Evolutionary conservation across 1,140 invertebrate species (phyloP), one percentile per base, ranked within the genome.

Genomic region (Pinna nobilis): DNA sequence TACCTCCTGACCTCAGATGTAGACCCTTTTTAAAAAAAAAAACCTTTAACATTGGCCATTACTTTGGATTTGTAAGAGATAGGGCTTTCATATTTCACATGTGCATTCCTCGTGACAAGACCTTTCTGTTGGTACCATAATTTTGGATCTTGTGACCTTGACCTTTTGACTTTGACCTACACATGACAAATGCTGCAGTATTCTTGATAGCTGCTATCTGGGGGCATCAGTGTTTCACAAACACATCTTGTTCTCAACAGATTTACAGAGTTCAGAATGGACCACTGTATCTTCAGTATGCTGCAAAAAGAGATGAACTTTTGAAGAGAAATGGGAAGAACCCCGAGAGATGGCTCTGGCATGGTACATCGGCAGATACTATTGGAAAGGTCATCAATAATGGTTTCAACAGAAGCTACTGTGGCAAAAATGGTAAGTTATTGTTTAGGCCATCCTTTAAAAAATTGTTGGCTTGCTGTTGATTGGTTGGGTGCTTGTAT

Each of bases 361-460:
- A 80, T 65, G 72, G 71, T 11, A 75, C 76, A 32, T 60, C 64
- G 25, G 25, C 69, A 25, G 76, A 80, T 33, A 74, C 72, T 3
- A 33, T 78, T 18, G 25, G 72, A 23, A 61, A 64, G 11, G 75
- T 80, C 3, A 75, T 70, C 35, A 57, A 59, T 33, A 28, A 69
- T 69, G 78, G 78, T 13, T 80, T 80, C 44, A 80, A 80, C 53
- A 71, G 78, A 55, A 74, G 71, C 66, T 78, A 74, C 41, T 74
- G 76, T 70, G 68, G 61, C 0, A 72, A 57, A 59, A 64, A 72
- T 72, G 70, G 70, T 72, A 64, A 39, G 18, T 53, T 23, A 2
- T 39, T n/a, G n/a, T n/a, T n/a, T n/a, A n/a, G n/a, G n/a, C n/a
- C n/a, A n/a, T n/a, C n/a, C n/a, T n/a, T n/a, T n/a, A n/a, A n/a